Conservation (phyloP, 2,888 invertebrate species). For the Teinopalpus imperialis region DNA sequence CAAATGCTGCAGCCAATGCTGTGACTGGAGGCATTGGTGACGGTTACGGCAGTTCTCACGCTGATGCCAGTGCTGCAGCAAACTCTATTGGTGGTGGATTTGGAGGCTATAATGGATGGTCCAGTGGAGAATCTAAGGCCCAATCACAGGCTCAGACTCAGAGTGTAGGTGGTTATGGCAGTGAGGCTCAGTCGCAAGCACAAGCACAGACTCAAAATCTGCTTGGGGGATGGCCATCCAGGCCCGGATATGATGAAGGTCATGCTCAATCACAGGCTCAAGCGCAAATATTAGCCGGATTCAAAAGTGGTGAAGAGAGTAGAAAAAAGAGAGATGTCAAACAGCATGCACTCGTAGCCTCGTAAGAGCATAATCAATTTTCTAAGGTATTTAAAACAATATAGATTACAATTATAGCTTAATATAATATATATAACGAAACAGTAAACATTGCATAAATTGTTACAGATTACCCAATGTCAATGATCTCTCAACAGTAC, state of each 20-base stretch:
- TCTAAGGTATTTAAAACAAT: too few relatives aligned
- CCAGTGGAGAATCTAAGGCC: constrained; percentile 13
- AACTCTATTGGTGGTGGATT: constrained; percentile 16
- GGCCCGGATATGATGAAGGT: constrained; percentile 4
- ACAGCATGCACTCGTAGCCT: neutral
- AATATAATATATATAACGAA: too few relatives aligned
- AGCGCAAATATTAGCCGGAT: constrained; percentile 19
- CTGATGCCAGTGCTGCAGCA: constrained; percentile 22
- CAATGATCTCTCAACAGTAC: constrained; percentile 34
- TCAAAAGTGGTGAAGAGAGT: constrained; percentile 28
- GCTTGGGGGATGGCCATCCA: constrained; percentile 14
- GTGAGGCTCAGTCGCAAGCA: constrained; percentile 19
- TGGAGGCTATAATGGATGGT: constrained; percentile 22
- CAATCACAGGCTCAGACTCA: constrained; percentile 26
- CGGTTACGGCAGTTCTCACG: constrained; percentile 19
- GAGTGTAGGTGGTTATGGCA: constrained; percentile 26
- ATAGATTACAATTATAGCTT: too few relatives aligned
- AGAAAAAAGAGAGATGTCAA: constrained; percentile 21
- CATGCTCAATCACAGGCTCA: constrained; percentile 16
- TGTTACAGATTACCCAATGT: constrained; percentile 28
- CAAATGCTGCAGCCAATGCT: constrained; percentile 30
- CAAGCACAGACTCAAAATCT: constrained; percentile 12
- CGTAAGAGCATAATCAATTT: too few relatives aligned
- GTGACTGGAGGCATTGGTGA: constrained; percentile 18
- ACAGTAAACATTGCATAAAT: too few relatives aligned